Base-by-base conservation (phyloP, 2,113 vertebrate species). In the Dryoscopus gambensis region DNA sequence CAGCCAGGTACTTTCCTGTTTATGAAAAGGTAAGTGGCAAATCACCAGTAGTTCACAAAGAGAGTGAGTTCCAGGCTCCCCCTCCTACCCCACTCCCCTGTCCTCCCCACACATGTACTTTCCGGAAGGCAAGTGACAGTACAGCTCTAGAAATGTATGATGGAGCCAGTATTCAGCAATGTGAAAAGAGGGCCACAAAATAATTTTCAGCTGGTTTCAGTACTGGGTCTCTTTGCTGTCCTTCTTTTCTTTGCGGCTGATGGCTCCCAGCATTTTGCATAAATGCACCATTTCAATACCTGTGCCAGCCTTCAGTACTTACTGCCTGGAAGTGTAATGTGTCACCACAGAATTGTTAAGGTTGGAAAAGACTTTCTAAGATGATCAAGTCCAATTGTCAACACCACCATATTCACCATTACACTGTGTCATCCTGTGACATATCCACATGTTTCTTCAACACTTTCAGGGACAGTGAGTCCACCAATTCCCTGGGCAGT, bases 1-100 rank as follows among this genome's bases (percentile, higher is more conserved):
- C 96, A 74, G 97, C 81, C 23, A 97, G 98, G 71, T 98, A 98
- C 89, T 97, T 99, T 20, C 99, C 98, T 44, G 98, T 98, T 89
- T 99, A 97, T 97, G 99, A 99, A 95, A 99, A 99, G 98, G 99
- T 99, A 94, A 79, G 91, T 47, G 49, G 33, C 33, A 52, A 56
- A 78, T 77, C n/a, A 77, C 27, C 30, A 42, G 21, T 12, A 53
- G 23, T 46, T 65, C 44, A 62, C 31, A 60, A 50, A 90, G 87
- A 31, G 28, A 60, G 50, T 63, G 11, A 35, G 27, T 57, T 65
- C n/a, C 13, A 92, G 57, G 42, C 35, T 76, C 2, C 7, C 18
- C 15, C 9, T 23, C 2, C 7, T 3, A 5, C 7, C 20, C 17
- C 18, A 22, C 6, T 89, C 13, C 8, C 3, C 7, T 53, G 19